A percentile compares a stretch with the other conserved stretches of the same genome.
Conservation (phyloP, 2,113 vertebrate species). For the Neomonachus schauinslandi region DNA sequence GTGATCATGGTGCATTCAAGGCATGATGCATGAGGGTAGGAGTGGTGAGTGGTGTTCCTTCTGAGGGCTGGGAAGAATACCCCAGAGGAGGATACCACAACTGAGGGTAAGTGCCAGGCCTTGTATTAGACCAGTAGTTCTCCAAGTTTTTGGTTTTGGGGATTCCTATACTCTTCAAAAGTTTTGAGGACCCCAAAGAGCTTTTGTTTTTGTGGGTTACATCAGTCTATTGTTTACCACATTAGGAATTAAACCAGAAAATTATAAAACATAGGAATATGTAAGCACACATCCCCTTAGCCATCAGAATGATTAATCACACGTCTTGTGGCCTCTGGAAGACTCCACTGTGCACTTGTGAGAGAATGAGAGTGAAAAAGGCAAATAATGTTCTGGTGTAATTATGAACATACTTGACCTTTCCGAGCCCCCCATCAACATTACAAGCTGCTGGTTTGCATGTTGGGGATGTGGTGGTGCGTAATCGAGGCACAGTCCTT, state of each 20-base stretch:
- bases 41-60: neutral
- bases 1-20: neutral
- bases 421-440: neutral
- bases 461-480: neutral
- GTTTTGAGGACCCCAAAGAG: neutral
- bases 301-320: neutral
- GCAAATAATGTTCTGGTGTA: neutral
- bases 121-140: neutral
- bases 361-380: neutral
- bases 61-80: neutral
- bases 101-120: neutral
- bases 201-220: neutral
- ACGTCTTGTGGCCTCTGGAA: neutral
- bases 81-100: neutral
- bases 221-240: neutral
- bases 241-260: slow-evolving; percentile 21
- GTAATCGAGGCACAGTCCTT: too few species aligned
- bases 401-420: neutral
- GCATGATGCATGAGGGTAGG: accelerated
- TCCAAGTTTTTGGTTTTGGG: neutral
- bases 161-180: neutral
- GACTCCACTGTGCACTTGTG: neutral
- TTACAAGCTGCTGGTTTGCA: neutral
- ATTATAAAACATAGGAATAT: neutral
- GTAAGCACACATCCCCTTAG: neutral